Evolutionary conservation across 2,113 vertebrate species (phyloP).

Genomic region (Oplegnathus fasciatus): DNA sequence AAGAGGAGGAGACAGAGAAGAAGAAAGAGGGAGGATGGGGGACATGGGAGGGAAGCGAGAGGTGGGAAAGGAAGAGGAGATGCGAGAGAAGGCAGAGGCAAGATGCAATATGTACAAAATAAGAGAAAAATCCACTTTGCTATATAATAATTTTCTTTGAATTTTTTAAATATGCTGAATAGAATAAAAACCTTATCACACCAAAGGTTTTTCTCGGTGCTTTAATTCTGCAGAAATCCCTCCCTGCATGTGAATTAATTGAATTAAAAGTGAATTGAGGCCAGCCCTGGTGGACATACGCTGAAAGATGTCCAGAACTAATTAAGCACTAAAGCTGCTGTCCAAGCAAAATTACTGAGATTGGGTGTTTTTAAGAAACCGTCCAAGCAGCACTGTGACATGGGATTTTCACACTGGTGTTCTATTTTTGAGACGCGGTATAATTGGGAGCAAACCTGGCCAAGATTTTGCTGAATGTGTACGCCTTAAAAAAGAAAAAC

Average conservation of each 20-base stretch:
- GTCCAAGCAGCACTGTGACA: conserved; percentile 32
- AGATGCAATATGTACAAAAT: background rate
- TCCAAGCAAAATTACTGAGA: conserved; percentile 33
- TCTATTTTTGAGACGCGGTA: background rate
- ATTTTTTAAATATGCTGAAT: background rate
- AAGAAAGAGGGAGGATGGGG: background rate
- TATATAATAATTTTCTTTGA: background rate
- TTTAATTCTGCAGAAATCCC: conserved; percentile 28
- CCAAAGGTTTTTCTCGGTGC: background rate
- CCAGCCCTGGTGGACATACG: conserved; percentile 38
- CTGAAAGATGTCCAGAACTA: conserved; percentile 52
- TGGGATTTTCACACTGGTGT: conserved; percentile 39
- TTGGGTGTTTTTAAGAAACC: conserved; percentile 38
- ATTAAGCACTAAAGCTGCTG: conserved; percentile 60
- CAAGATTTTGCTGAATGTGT: conserved; percentile 27
- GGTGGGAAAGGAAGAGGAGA: background rate
- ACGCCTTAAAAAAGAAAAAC: background rate
- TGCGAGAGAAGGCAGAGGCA: too few relatives aligned
- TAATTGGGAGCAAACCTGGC: conserved; percentile 43
- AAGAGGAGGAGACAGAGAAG: conserved; percentile 46
- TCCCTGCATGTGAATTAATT: conserved; percentile 51
- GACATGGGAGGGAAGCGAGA: background rate
- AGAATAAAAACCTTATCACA: conserved; percentile 18
- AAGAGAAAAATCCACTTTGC: background rate
- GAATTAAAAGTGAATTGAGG: conserved; percentile 54